Conservation (phyloP, 2,797 vertebrate genomes). For the Heliangelus exortis region DNA sequence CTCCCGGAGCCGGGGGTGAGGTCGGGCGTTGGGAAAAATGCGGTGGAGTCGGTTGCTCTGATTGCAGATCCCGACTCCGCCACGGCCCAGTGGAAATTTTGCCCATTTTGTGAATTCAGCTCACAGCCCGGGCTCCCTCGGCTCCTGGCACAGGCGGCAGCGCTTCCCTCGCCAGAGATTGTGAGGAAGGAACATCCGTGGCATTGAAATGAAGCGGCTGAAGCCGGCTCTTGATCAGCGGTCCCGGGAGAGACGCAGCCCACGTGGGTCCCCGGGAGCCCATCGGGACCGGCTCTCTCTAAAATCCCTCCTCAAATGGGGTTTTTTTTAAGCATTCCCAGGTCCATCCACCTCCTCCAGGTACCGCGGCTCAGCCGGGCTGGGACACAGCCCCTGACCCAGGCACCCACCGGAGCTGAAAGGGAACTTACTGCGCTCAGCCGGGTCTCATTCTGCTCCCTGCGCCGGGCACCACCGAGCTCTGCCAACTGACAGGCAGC, state of each 20-base stretch:
- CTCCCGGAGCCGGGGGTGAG: not conserved
- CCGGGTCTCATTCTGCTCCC: slow-evolving; percentile 39
- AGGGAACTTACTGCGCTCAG: slow-evolving; percentile 70
- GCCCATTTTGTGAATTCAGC: slow-evolving; percentile 47
- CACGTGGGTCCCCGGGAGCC: slow-evolving; percentile 2
- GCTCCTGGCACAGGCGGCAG: slow-evolving; percentile 58
- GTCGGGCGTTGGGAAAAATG: not conserved
- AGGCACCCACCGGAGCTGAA: not conserved
- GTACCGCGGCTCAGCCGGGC: not conserved
- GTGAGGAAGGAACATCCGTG: slow-evolving; percentile 39
- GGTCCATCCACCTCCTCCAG: not conserved
- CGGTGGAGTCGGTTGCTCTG: not conserved
- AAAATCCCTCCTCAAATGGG: not conserved
- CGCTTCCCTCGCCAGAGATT: slow-evolving; percentile 44
- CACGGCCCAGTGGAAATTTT: slow-evolving; percentile 61
- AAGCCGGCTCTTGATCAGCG: slow-evolving; percentile 24
- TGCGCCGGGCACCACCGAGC: slow-evolving; percentile 38
- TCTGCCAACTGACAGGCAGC: slow-evolving; percentile 61
- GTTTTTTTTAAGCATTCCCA: not conserved
- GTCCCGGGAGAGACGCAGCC: not conserved
- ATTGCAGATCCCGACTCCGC: not conserved
- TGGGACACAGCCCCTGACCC: not conserved
- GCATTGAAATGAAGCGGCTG: slow-evolving; percentile 53
- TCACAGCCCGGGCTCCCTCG: slow-evolving; percentile 39
- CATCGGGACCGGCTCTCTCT: not conserved